phyloP scores from a whole-genome alignment of 2,113 vertebrate species.

The Percopsis transmontana region DNA sequence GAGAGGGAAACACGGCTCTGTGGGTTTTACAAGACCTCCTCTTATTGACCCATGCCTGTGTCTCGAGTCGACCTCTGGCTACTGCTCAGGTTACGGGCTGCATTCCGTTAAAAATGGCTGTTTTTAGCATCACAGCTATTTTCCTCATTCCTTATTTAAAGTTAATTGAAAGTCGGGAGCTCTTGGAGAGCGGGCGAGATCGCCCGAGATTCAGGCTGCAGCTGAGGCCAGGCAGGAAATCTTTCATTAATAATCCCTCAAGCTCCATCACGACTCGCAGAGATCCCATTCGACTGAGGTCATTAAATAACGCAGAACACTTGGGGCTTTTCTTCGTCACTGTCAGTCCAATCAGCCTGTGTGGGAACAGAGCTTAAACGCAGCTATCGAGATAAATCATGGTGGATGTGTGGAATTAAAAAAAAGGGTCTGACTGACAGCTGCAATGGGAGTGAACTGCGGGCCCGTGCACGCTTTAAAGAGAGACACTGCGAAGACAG shows the following conservation, averaged over 20 bases:
- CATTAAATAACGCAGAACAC: constrained; percentile 33
- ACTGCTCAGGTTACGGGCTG: constrained; percentile 44
- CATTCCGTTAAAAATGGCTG: constrained; percentile 40
- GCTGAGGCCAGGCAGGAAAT: constrained; percentile 64
- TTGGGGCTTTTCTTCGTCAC: constrained; percentile 31
- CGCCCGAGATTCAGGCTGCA: constrained; percentile 46
- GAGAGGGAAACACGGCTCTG: constrained; percentile 49
- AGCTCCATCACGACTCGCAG: constrained; percentile 33
- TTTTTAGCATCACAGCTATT: constrained; percentile 51
- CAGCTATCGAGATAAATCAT: constrained; percentile 31
- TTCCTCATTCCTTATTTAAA: constrained; percentile 50
- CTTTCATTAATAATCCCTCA: constrained; percentile 70
- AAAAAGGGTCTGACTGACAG: constrained; percentile 32
- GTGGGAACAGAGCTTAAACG: constrained; percentile 27
- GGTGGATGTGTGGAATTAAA: background rate
- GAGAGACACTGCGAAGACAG: constrained; percentile 8
- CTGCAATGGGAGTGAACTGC: constrained; percentile 33
- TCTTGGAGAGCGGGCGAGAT: constrained; percentile 38
- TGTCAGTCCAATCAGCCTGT: constrained; percentile 26
- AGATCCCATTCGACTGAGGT: constrained; percentile 24
- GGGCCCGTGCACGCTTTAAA: constrained; percentile 20
- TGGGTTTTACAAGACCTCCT: constrained; percentile 60
- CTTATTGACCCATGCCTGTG: constrained; percentile 55
- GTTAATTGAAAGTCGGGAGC: constrained; percentile 52
- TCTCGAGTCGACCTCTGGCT: constrained; percentile 47